Evolutionary conservation across 2,888 invertebrate genomes (phyloP).

Genomic region (Gari tellinella): DNA sequence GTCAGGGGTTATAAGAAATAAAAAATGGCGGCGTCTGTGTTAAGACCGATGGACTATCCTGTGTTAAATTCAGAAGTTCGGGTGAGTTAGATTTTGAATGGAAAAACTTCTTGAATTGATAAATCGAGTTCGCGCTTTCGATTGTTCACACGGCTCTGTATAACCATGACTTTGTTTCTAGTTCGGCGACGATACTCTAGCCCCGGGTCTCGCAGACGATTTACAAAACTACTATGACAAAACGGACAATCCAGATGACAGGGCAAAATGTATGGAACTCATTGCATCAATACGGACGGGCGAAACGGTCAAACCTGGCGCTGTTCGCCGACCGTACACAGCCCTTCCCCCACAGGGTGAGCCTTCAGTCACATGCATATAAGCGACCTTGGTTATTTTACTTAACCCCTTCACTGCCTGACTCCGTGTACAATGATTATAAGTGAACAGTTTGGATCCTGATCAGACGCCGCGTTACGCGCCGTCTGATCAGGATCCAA

Average conservation of each 20-base stretch:
- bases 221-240: constrained; percentile 77
- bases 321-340: constrained; percentile 66
- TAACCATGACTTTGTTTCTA: constrained; percentile 47
- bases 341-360: constrained; percentile 75
- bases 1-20: constrained; percentile 47
- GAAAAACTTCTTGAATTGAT: constrained; percentile 5
- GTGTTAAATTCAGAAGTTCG: constrained; percentile 63
- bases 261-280: constrained; percentile 77
- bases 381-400: no score
- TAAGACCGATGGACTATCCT: constrained; percentile 46
- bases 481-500: no score
- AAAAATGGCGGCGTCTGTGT: constrained; percentile 68
- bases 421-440: no score
- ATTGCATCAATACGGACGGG: constrained; percentile 72
- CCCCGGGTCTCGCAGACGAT: constrained; percentile 73
- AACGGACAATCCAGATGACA: constrained; percentile 71
- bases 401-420: no score
- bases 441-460: no score
- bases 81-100: constrained; percentile 53
- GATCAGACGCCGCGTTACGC: no score
- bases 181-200: constrained; percentile 76
- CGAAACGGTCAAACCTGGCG: constrained; percentile 55
- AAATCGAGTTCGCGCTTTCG: neutral
- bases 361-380: no score
- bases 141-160: neutral